Conservation (phyloP, 2,888 invertebrate genomes). For the Anodontia alba region DNA sequence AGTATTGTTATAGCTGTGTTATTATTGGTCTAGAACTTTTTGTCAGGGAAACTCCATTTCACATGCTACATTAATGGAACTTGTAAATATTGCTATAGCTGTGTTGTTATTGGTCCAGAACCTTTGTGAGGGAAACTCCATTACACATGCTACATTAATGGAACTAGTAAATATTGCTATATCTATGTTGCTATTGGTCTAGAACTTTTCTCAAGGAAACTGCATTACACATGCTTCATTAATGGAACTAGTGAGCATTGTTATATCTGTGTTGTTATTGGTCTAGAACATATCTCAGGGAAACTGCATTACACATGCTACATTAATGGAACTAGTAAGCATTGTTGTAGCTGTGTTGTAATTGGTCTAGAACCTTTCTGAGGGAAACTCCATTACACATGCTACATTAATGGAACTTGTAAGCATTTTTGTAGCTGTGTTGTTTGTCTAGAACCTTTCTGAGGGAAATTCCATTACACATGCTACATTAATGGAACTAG, state of each 20-base stretch:
- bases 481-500: conserved; percentile 94
- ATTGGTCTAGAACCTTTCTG: no score
- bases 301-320: no score
- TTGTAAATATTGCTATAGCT: conserved; percentile 87
- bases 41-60: conserved; percentile 98
- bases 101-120: conserved; percentile 86
- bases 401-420: conserved; percentile 10
- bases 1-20: conserved; percentile 94
- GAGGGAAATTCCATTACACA: conserved; percentile 97
- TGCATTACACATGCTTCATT: conserved; percentile 76
- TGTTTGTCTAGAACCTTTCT: conserved; percentile 99
- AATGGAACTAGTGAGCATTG: conserved; percentile 90
- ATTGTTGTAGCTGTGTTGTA: no score
- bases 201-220: no score
- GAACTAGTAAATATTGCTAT: conserved; percentile 88
- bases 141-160: conserved; percentile 94
- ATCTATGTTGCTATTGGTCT: no score
- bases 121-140: conserved; percentile 99
- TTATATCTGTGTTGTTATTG: no score
- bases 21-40: conserved; percentile 99
- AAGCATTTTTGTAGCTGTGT: no score
- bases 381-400: conserved; percentile 85
- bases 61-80: conserved; percentile 94
- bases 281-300: no score
- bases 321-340: no score